These are phyloP conservation scores for Anthoscopus minutus DNA, from an alignment of 2,113 vertebrate genomes.

Conservation along the genomic window DNA sequence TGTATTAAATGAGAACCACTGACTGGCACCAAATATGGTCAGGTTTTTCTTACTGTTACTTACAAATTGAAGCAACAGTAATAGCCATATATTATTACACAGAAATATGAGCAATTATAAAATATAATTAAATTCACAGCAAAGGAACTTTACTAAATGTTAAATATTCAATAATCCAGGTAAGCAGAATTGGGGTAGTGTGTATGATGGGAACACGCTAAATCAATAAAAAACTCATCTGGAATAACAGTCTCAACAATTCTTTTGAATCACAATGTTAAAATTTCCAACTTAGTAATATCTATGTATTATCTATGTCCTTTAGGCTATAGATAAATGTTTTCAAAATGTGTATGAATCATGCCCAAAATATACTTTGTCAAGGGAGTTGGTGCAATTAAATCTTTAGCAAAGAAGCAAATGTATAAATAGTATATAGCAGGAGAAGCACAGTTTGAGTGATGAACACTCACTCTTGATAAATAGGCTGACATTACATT, in stretches of 20 bases:
- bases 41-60: not conserved
- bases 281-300: not conserved
- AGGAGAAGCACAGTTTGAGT: conserved; percentile 25
- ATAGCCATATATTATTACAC: not conserved
- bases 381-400: not conserved
- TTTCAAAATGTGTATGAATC: not conserved
- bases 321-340: not conserved
- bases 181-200: not conserved
- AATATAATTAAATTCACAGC: not conserved
- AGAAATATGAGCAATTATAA: not conserved
- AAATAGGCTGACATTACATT: conserved; percentile 6
- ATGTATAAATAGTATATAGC: conserved; percentile 3
- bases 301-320: not conserved
- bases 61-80: not conserved
- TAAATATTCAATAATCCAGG: not conserved
- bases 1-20: not conserved
- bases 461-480: conserved; percentile 4
- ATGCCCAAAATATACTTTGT: not conserved
- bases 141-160: not conserved
- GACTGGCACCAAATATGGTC: not conserved
- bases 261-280: not conserved
- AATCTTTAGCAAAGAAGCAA: conserved; percentile 19
- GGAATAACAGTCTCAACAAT: not conserved
- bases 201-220: not conserved
- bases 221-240: not conserved